These are phyloP conservation scores for Acanthoscelides obtectus DNA, from an alignment of 2,888 invertebrate species.

Conservation along the genomic window DNA sequence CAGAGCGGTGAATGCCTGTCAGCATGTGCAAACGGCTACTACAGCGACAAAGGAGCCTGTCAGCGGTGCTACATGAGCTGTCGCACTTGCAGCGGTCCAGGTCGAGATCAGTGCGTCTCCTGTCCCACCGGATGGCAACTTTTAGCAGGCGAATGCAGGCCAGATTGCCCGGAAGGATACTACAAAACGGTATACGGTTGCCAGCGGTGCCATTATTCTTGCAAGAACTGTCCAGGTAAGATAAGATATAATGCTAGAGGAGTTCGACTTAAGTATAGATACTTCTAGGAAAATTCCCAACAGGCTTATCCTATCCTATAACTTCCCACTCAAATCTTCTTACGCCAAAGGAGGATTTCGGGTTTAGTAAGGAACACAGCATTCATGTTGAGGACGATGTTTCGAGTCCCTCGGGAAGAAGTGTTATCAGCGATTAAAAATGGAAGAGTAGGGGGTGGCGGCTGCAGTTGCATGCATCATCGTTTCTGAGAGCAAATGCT, in stretches of 20 bases:
- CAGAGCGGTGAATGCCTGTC: slow-evolving; percentile 81
- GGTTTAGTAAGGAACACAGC: too few relatives aligned
- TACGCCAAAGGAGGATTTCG: too few relatives aligned
- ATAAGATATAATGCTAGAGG: neutral
- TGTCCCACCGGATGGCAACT: slow-evolving; percentile 78
- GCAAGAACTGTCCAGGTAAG: slow-evolving; percentile 77
- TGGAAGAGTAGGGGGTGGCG: too few relatives aligned
- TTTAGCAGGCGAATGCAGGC: slow-evolving; percentile 79
- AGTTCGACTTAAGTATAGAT: too few relatives aligned
- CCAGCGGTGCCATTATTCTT: slow-evolving; percentile 84
- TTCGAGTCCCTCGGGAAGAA: too few relatives aligned
- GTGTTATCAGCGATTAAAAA: too few relatives aligned
- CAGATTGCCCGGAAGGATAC: slow-evolving; percentile 82
- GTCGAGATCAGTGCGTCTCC: slow-evolving; percentile 78
- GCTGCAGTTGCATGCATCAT: too few relatives aligned
- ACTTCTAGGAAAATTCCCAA: too few relatives aligned
- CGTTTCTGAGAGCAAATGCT: too few relatives aligned
- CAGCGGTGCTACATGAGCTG: slow-evolving; percentile 81
- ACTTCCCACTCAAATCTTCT: too few relatives aligned
- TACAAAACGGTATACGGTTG: slow-evolving; percentile 79
- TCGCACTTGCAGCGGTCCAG: slow-evolving; percentile 78
- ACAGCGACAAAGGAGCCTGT: slow-evolving; percentile 79
- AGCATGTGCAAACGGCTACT: slow-evolving; percentile 76
- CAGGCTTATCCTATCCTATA: too few relatives aligned
- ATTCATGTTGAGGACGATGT: too few relatives aligned